A percentile compares a stretch with the other conserved stretches of the same genome.
These are phyloP conservation scores for Drosophila tanythrix DNA, from an alignment of 2,888 invertebrate genomes.

Conservation along the genomic window DNA sequence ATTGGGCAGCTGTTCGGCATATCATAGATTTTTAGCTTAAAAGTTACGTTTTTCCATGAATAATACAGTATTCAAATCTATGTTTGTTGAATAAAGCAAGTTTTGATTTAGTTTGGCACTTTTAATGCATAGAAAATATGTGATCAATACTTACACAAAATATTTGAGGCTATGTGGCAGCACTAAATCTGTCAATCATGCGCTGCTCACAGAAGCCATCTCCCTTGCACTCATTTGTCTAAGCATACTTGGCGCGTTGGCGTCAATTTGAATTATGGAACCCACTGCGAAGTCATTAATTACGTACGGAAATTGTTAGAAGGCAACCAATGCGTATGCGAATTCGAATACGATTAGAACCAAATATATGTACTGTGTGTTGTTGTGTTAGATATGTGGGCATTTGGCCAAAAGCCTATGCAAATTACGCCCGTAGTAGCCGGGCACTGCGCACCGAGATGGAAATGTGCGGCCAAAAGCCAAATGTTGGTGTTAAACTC, in stretches of 20 bases:
- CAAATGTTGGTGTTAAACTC: slow-evolving; percentile 74
- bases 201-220: slow-evolving; percentile 36
- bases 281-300: slow-evolving; percentile 58
- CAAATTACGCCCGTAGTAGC: slow-evolving; percentile 55
- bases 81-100: slow-evolving; percentile 29
- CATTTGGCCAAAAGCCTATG: slow-evolving; percentile 69
- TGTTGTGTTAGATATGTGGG: slow-evolving; percentile 50
- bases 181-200: slow-evolving; percentile 27
- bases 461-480: slow-evolving; percentile 52
- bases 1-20: slow-evolving; percentile 57
- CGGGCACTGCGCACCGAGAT: slow-evolving; percentile 23
- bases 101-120: background rate
- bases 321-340: slow-evolving; percentile 33
- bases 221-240: slow-evolving; percentile 33
- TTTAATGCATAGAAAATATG: background rate
- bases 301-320: slow-evolving; percentile 68
- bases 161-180: slow-evolving; percentile 41
- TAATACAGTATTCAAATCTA: slow-evolving; percentile 7
- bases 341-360: slow-evolving; percentile 51
- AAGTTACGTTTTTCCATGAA: background rate
- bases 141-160: background rate
- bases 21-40: slow-evolving; percentile 34
- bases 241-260: slow-evolving; percentile 69
- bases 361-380: slow-evolving; percentile 24
- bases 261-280: slow-evolving; percentile 70